A percentile compares a stretch with the other conserved stretches of the same genome.
Evolutionary conservation across 2,113 vertebrate genomes (phyloP).

Genomic region (Bothrops jararaca): DNA sequence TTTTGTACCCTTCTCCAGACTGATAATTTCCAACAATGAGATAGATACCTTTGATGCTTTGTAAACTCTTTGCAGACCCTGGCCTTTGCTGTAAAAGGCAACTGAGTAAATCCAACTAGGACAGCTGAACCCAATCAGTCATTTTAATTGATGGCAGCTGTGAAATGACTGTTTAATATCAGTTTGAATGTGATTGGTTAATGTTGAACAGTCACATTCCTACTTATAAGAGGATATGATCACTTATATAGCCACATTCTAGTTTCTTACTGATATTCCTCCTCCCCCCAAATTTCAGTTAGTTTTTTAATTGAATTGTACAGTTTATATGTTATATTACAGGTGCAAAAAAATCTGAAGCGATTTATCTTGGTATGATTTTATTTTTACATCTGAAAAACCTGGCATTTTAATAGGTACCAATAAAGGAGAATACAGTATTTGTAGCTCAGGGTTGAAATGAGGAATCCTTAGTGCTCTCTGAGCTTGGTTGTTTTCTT

Average conservation of each 20-base stretch:
- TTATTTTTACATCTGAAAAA: background rate
- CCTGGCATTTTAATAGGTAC: background rate
- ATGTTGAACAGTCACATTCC: background rate
- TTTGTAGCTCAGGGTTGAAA: background rate
- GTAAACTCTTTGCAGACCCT: background rate
- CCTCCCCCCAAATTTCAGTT: background rate
- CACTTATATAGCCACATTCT: background rate
- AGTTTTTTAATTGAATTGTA: background rate
- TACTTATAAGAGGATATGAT: background rate
- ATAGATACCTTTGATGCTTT: background rate
- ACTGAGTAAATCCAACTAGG: background rate
- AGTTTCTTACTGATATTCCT: background rate
- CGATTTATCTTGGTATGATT: background rate
- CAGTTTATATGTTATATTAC: background rate
- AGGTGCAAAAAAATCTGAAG: background rate
- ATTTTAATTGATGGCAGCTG: background rate
- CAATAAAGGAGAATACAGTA: background rate
- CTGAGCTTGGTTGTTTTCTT: background rate
- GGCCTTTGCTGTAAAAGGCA: background rate
- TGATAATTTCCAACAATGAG: background rate
- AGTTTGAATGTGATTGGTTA: background rate
- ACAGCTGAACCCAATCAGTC: background rate
- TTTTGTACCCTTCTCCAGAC: background rate
- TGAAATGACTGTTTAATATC: background rate
- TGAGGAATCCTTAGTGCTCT: background rate